Evolutionary conservation across 2,888 invertebrate genomes (phyloP).

Genomic region (Chesias legatella): DNA sequence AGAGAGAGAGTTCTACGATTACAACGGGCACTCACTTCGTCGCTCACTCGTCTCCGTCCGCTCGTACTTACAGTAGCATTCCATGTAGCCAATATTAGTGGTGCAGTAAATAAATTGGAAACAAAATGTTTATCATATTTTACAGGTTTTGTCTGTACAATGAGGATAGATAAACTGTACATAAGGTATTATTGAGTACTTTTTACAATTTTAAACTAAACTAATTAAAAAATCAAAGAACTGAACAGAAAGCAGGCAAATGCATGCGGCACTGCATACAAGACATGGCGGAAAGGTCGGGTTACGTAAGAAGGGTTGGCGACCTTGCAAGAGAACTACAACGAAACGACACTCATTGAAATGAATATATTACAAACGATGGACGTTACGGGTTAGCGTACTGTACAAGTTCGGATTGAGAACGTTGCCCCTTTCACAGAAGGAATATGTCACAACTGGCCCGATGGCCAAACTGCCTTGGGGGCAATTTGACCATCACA

Average conservation of each 20-base stretch:
- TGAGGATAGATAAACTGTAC: conserved; percentile 77
- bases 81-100: conserved; percentile 85
- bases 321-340: conserved; percentile 79
- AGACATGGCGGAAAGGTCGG: conserved; percentile 84
- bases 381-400: conserved; percentile 70
- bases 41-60: conserved; percentile 43
- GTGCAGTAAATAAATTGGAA: conserved; percentile 85
- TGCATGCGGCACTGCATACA: conserved; percentile 83
- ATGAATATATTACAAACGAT: conserved; percentile 80
- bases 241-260: conserved; percentile 86
- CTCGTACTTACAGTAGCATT: conserved; percentile 81
- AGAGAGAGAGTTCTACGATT: conserved; percentile 46
- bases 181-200: conserved; percentile 66
- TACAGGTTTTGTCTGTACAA: conserved; percentile 78
- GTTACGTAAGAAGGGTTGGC: conserved; percentile 82
- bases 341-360: conserved; percentile 86
- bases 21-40: conserved; percentile 56
- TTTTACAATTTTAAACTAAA: conserved; percentile 78
- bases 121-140: conserved; percentile 79
- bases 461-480: conserved; percentile 76
- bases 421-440: conserved; percentile 94
- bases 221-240: conserved; percentile 76
- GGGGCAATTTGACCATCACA: conserved; percentile 70
- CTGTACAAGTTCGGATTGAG: conserved; percentile 79
- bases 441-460: conserved; percentile 91